A percentile compares a stretch with the other conserved stretches of the same genome.
phyloP scores from a whole-genome alignment of 1,140 invertebrate genomes.

The Leptonema lineaticorne region DNA sequence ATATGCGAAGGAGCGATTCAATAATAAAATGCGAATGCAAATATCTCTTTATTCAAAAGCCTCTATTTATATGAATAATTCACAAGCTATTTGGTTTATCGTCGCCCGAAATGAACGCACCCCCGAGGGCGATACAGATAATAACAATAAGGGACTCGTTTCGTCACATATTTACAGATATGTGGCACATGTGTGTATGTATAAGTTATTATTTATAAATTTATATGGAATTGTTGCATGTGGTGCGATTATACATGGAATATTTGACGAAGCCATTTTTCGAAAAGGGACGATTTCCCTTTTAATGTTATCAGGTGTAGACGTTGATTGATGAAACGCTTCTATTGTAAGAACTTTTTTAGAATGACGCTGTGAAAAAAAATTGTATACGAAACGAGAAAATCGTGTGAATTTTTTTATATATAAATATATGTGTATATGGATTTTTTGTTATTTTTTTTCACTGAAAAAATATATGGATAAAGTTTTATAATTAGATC shows the following conservation, averaged over 20 bases:
- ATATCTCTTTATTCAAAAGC: too few species aligned
- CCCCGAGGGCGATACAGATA: neutral
- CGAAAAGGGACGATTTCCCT: neutral
- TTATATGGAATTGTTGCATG: neutral
- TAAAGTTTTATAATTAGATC: too few species aligned
- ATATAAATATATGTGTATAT: too few species aligned
- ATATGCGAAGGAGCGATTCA: too few species aligned
- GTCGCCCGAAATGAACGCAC: neutral
- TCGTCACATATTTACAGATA: neutral
- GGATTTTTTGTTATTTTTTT: too few species aligned
- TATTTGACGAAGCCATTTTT: neutral
- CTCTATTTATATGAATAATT: constrained; percentile 6
- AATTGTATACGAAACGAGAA: too few species aligned
- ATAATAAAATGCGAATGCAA: too few species aligned
- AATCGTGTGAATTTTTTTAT: too few species aligned
- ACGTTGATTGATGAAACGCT: constrained; percentile 5
- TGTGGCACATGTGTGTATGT: neutral
- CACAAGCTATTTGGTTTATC: neutral
- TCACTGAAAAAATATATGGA: too few species aligned
- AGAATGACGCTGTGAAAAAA: too few species aligned
- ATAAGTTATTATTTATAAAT: too few species aligned
- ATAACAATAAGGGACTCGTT: neutral
- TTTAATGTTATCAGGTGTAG: constrained; percentile 12
- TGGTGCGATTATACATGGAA: neutral
- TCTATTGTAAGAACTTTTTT: too few species aligned